These are phyloP conservation scores for Eupithecia tripunctaria DNA, from an alignment of 2,888 invertebrate genomes.

Conservation along the genomic window DNA sequence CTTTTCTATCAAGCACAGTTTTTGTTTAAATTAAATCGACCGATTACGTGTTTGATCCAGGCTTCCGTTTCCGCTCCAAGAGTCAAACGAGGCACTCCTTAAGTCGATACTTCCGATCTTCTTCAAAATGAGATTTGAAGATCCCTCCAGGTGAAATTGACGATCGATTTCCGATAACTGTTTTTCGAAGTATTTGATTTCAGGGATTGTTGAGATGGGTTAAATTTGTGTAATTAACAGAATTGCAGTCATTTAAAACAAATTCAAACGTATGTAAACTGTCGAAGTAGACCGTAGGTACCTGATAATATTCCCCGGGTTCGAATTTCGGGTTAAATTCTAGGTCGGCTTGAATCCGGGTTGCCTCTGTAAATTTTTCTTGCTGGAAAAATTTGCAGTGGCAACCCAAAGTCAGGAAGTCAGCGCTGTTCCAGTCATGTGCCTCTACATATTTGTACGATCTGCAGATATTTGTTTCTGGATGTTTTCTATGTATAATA, in stretches of 20 bases:
- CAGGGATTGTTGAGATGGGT: background rate
- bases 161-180: conserved; percentile 7
- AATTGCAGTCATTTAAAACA: background rate
- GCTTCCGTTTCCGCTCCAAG: background rate
- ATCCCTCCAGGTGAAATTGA: conserved; percentile 5
- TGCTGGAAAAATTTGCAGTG: too few relatives aligned
- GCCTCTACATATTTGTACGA: too few relatives aligned
- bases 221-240: background rate
- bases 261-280: background rate
- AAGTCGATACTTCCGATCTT: background rate
- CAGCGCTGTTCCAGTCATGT: too few relatives aligned
- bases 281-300: background rate
- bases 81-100: background rate
- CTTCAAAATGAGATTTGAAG: background rate
- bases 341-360: too few relatives aligned
- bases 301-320: too few relatives aligned
- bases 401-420: too few relatives aligned
- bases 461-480: too few relatives aligned
- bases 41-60: background rate
- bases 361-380: too few relatives aligned
- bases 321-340: too few relatives aligned
- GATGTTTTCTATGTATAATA: too few relatives aligned
- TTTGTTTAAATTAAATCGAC: background rate
- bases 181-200: background rate
- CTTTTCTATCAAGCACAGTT: background rate